Evolutionary conservation across 2,797 vertebrate species (phyloP).

Genomic region (Todus mexicanus): DNA sequence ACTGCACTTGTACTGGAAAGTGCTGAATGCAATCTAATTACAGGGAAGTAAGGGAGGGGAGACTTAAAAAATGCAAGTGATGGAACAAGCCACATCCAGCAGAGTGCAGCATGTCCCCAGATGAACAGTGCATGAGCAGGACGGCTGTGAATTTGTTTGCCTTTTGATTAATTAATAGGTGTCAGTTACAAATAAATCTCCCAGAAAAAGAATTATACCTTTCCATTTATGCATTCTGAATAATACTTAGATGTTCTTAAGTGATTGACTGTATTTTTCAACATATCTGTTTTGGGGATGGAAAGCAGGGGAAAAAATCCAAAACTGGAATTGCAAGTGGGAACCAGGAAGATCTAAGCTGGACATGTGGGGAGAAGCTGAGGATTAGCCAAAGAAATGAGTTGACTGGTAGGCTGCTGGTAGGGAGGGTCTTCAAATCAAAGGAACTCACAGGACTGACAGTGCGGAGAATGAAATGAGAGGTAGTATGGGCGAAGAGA

Average conservation of each 20-base stretch:
- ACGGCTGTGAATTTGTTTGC: not conserved
- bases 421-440: not conserved
- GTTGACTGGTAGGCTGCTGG: not conserved
- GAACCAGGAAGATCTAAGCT: not conserved
- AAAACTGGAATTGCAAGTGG: not conserved
- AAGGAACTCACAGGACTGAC: not conserved
- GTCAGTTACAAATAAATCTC: not conserved
- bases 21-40: not conserved
- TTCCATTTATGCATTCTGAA: not conserved
- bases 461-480: not conserved
- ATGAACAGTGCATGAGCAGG: rapidly evolving
- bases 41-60: not conserved
- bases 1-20: not conserved
- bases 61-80: not conserved
- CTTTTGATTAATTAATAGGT: not conserved
- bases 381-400: not conserved
- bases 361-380: not conserved
- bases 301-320: not conserved
- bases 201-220: not conserved
- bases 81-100: slow-evolving; percentile 22
- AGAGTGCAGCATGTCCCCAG: slow-evolving; percentile 59
- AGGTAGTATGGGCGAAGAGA: not conserved
- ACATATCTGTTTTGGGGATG: not conserved
- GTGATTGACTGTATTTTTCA: not conserved
- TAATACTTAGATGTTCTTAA: not conserved